A percentile compares a stretch with the other conserved stretches of the same genome.
phyloP scores from a whole-genome alignment of 2,888 invertebrate species.

The Fragum sueziense region DNA sequence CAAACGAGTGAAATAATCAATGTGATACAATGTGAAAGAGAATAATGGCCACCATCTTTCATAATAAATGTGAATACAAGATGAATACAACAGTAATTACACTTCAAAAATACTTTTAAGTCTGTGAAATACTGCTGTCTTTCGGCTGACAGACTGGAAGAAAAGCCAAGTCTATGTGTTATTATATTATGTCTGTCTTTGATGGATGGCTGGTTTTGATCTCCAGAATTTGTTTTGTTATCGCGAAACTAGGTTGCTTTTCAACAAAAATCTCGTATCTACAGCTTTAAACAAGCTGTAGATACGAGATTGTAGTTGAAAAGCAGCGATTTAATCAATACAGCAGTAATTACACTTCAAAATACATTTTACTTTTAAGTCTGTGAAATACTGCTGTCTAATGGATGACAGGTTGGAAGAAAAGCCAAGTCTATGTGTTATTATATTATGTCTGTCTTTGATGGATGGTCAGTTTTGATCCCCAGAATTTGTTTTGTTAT shows the following conservation, averaged over 20 bases:
- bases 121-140: slow-evolving; percentile 49
- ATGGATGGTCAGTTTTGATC: slow-evolving; percentile 57
- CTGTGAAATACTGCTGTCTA: slow-evolving; percentile 48
- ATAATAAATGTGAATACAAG: slow-evolving; percentile 54
- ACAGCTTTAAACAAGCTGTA: too few species aligned
- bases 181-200: slow-evolving; percentile 57
- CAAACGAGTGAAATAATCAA: slow-evolving; percentile 46
- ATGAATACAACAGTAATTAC: slow-evolving; percentile 55
- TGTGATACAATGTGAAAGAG: slow-evolving; percentile 41
- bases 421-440: slow-evolving; percentile 52
- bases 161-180: slow-evolving; percentile 51
- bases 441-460: slow-evolving; percentile 58
- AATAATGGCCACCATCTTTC: slow-evolving; percentile 43
- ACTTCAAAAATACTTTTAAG: slow-evolving; percentile 57
- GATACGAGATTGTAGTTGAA: too few species aligned
- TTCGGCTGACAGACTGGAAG: slow-evolving; percentile 31
- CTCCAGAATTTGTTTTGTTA: slow-evolving; percentile 53
- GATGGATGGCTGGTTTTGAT: slow-evolving; percentile 59
- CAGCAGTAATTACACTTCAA: slow-evolving; percentile 54
- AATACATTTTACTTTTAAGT: slow-evolving; percentile 57
- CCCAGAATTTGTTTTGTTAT: slow-evolving; percentile 54
- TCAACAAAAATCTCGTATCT: too few species aligned
- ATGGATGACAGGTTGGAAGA: slow-evolving; percentile 31
- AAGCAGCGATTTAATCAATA: too few species aligned
- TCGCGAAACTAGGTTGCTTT: too few species aligned